Evolutionary conservation across 2,888 invertebrate species (phyloP), one percentile per base, ranked within the genome.

Genomic region (Scaptomyza tumidula): DNA sequence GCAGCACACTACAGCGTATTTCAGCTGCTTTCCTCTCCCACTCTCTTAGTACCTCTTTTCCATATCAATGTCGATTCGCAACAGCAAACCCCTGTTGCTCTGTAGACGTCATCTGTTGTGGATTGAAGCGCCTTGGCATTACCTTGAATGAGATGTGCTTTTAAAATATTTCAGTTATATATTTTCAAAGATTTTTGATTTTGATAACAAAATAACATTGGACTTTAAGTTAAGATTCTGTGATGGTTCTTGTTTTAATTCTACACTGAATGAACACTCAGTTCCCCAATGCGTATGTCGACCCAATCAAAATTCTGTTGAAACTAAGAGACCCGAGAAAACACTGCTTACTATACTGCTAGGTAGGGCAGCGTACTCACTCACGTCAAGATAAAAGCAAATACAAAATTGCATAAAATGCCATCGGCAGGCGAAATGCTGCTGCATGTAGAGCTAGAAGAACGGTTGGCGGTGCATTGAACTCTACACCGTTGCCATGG

Each of bases 341-440:
- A 27, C 37, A 58, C 37, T 44, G 31, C 31, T 13, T 49, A 33
- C 19, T 27, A 48, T 62, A n/a, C 37, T 35, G 11, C 24, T 74
- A 60, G 80, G 77, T 78, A 79, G 76, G 76, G 64, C 61, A 74
- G 62, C 54, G 78, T 71, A 70, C 65, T 77, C 78, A 67, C 71
- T 80, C 68, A 75, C 60, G 65, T 71, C 65, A 62, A 79, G 80
- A 80, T 81, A 80, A 84, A 86, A 76, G 81, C 72, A 88, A 86
- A 89, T 87, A 88, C 75, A 86, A 84, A 83, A 74, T 75, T 84
- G 81, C 81, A 88, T 72, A 76, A 88, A 88, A 86, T 85, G 88
- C 85, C 89, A 76, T 68, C 71, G 88, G 85, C 77, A 48, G 56
- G 65, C 64, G 75, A 72, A 82, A 80, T 86, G 86, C 16, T 86